Base-by-base conservation (phyloP, 2,888 invertebrate species). In the Drosophila mayaguana region DNA sequence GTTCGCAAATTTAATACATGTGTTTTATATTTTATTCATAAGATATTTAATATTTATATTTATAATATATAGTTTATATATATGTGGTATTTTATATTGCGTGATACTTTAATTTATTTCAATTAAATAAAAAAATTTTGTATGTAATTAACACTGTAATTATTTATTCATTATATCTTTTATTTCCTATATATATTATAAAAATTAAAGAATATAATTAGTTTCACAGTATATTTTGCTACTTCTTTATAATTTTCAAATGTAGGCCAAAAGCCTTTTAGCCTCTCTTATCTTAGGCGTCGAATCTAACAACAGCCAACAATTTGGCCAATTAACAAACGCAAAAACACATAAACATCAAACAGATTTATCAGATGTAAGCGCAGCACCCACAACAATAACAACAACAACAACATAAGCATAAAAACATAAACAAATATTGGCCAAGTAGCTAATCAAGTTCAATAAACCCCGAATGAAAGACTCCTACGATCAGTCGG, bases 381-480 rank as follows among this genome's bases (percentile, higher is more conserved):
- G 54, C 54, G 7, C 25, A 54, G 45, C 45, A 48, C 55, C 66
- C 38, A 69, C 54, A 43, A 42, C n/a, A 46, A 46, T 16, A 25
- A 25, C 4, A 28, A n/a, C 9, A 46, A 46, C 25, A 25, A 25
- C 9, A 25, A 16, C 8, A 25, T 48, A 1, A 36, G 12, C 2
- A 32, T 9, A 32, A 25, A 42, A n/a, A 74, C 11, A 42, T 43
- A 46, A 42, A 42, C 25, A 50, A 22, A 53, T 25, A 55, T 40
- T 50, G 34, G 48, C 40, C 56, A 59, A 45, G 34, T 45, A 43
- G 50, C 75, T 72, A 72, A 75, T 79, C 64, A 75, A 69, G 78
- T 78, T 78, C 80, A 78, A 72, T 78, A 80, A 78, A 78, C 78
- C 53, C 62, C 42, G 54, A 16, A 42, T 48, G 46, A 40, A 20